Percentiles rank a stretch among this genome's conserved stretches.
phyloP scores from a whole-genome alignment of 2,888 invertebrate genomes.

The Cosmorhoe ocellata region DNA sequence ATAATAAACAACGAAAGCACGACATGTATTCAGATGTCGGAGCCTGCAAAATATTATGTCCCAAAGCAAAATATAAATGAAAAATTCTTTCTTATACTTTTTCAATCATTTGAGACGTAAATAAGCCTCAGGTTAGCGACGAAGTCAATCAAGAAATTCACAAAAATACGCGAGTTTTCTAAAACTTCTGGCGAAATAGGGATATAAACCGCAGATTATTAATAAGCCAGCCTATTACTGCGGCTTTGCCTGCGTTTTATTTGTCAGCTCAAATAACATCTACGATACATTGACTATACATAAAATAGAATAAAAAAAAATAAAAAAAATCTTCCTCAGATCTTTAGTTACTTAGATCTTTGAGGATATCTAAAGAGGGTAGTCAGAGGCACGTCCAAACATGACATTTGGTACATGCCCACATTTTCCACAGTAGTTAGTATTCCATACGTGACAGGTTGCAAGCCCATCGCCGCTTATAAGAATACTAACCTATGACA shows the following conservation, averaged over 20 bases:
- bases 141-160: slow-evolving; percentile 21
- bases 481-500: too few relatives aligned
- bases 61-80: slow-evolving; percentile 11
- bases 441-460: too few relatives aligned
- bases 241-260: not conserved
- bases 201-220: slow-evolving; percentile 17
- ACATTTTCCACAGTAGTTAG: too few relatives aligned
- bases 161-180: slow-evolving; percentile 19
- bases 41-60: not conserved
- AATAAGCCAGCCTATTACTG: slow-evolving; percentile 4
- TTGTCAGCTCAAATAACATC: too few relatives aligned
- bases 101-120: slow-evolving; percentile 21
- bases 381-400: too few relatives aligned
- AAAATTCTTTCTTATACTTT: slow-evolving; percentile 16
- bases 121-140: slow-evolving; percentile 16
- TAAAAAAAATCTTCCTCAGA: too few relatives aligned
- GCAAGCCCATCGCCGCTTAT: too few relatives aligned
- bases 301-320: too few relatives aligned
- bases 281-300: too few relatives aligned
- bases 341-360: too few relatives aligned
- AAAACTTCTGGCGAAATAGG: slow-evolving; percentile 2
- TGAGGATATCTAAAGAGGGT: too few relatives aligned
- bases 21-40: not conserved
- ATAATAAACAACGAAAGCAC: not conserved
- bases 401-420: too few relatives aligned